phyloP scores from a whole-genome alignment of 2,888 invertebrate species.

The Noctua janthina region DNA sequence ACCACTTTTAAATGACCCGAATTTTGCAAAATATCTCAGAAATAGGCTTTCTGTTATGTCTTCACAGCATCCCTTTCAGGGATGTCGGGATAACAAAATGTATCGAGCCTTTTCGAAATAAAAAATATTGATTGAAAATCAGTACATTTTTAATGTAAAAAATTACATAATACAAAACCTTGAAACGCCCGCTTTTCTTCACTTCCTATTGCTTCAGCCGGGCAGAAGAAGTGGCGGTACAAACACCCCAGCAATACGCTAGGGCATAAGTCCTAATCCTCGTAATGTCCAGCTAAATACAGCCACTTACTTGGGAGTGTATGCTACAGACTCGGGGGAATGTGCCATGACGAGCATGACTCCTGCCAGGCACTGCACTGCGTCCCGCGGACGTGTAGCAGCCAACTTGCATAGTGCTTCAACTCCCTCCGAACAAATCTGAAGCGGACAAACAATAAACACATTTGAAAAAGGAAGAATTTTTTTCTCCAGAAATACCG shows the following conservation, averaged over 20 bases:
- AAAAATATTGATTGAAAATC: not conserved
- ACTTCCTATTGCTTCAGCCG: not conserved
- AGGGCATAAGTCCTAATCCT: too few relatives aligned
- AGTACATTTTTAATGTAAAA: not conserved
- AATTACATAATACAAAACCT: not conserved
- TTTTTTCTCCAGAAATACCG: not conserved
- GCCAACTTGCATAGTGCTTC: slow-evolving; percentile 76
- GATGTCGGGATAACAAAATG: not conserved
- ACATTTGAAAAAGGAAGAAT: not conserved
- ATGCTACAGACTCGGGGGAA: slow-evolving; percentile 83
- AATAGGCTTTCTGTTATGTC: not conserved
- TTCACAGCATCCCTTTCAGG: not conserved
- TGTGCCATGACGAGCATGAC: slow-evolving; percentile 81
- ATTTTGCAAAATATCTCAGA: not conserved
- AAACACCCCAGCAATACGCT: not conserved
- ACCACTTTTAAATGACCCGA: not conserved
- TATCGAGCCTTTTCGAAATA: not conserved
- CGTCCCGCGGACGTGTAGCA: slow-evolving; percentile 73
- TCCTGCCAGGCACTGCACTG: slow-evolving; percentile 80
- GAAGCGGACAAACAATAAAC: not conserved
- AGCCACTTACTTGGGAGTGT: slow-evolving; percentile 79
- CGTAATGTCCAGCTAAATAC: not conserved
- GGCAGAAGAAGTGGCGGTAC: not conserved
- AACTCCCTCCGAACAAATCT: slow-evolving; percentile 84
- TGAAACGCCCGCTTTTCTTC: not conserved